These are phyloP conservation scores for Neelides folsomi DNA, from an alignment of 2,888 invertebrate genomes.

Conservation along the genomic window DNA sequence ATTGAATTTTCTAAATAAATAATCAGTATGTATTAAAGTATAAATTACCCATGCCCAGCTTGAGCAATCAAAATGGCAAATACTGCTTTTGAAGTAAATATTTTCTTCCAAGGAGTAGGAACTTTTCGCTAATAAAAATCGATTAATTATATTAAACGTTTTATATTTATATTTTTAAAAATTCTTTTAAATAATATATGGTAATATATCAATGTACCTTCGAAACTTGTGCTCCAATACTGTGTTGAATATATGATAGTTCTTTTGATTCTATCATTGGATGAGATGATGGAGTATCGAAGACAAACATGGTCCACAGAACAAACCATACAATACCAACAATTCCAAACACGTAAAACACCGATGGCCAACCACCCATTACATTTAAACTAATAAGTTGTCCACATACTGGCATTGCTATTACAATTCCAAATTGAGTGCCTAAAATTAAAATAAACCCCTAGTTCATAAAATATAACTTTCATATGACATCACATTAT, in stretches of 20 bases:
- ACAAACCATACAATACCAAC: constrained; percentile 69
- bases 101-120: constrained; percentile 27
- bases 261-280: constrained; percentile 62
- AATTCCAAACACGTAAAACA: constrained; percentile 72
- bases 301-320: constrained; percentile 61
- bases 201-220: neutral
- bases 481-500: too few relatives aligned
- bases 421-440: constrained; percentile 77
- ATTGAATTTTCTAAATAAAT: too few relatives aligned
- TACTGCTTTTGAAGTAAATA: constrained; percentile 28
- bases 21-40: too few relatives aligned
- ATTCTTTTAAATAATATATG: too few relatives aligned
- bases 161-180: neutral
- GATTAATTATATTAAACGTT: too few relatives aligned
- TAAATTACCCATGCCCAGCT: constrained; percentile 19
- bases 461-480: too few relatives aligned
- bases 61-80: constrained; percentile 27
- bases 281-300: constrained; percentile 58
- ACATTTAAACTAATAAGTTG: constrained; percentile 63
- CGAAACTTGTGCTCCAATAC: constrained; percentile 18
- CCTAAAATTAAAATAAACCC: constrained; percentile 44
- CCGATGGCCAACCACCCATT: constrained; percentile 71
- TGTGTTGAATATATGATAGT: constrained; percentile 44
- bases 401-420: constrained; percentile 71
- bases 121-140: constrained; percentile 8